Percentiles rank a stretch among this genome's conserved stretches.
Evolutionary conservation across 2,797 vertebrate species (phyloP).

Genomic region (Knipowitschia caucasica): DNA sequence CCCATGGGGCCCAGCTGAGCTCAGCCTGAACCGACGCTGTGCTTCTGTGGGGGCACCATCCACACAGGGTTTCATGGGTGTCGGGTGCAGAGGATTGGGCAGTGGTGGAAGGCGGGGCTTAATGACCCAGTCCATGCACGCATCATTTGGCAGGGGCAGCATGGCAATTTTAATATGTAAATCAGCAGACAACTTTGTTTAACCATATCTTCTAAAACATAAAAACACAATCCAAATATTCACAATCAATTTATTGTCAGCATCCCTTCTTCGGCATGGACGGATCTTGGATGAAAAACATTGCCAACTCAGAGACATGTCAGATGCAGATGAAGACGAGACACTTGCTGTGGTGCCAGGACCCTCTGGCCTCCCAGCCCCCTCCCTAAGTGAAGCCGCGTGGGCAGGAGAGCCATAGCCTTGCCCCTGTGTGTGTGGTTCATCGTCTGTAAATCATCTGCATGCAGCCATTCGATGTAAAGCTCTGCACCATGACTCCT

Average conservation of each 20-base stretch:
- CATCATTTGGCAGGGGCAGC: no score
- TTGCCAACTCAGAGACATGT: constrained; percentile 25
- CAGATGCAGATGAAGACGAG: constrained; percentile 43
- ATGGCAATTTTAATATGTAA: no score
- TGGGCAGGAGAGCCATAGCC: constrained; percentile 65
- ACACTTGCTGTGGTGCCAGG: constrained; percentile 41
- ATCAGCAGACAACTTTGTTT: no score
- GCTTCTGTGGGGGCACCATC: no score
- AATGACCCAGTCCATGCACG: no score
- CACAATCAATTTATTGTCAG: not conserved
- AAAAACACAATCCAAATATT: not conserved
- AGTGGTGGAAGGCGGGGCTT: no score
- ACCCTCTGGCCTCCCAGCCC: constrained; percentile 64
- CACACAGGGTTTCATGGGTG: no score
- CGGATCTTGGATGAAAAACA: constrained; percentile 7
- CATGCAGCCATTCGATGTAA: constrained; percentile 46
- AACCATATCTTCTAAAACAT: not conserved
- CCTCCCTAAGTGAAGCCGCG: constrained; percentile 53
- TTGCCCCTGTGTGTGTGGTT: constrained; percentile 67
- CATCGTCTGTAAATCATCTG: constrained; percentile 35
- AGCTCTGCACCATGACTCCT: constrained; percentile 7
- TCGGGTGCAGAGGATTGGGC: no score
- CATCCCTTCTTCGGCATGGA: not conserved
- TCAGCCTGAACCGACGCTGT: no score
- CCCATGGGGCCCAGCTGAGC: no score